Evolutionary conservation across 1,140 invertebrate genomes (phyloP).

Genomic region (Ceratosolen fusciceps): DNA sequence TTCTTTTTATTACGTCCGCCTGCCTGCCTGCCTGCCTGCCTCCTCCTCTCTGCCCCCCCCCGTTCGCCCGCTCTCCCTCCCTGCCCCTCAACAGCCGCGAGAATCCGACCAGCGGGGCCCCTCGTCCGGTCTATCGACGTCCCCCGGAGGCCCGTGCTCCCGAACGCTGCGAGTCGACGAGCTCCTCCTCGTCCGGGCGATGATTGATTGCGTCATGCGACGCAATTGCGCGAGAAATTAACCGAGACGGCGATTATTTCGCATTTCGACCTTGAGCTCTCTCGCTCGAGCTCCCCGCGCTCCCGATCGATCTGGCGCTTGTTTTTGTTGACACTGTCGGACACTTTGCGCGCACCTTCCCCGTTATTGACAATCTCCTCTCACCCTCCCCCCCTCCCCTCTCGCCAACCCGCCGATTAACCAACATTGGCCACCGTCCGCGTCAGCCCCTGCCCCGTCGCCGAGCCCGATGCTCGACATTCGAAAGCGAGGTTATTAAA

Average conservation of each 20-base stretch:
- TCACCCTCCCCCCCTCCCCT: background rate
- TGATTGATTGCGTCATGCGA: slow-evolving; percentile 53
- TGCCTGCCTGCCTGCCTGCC: background rate
- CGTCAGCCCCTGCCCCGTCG: no score
- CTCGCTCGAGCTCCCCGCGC: background rate
- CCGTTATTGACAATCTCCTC: no score
- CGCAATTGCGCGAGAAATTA: slow-evolving; percentile 38
- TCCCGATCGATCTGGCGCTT: slow-evolving; percentile 12
- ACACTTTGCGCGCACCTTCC: background rate
- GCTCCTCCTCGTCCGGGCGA: slow-evolving; percentile 42
- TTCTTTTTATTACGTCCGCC: no score
- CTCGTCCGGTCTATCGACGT: background rate
- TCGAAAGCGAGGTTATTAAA: slow-evolving; percentile 42
- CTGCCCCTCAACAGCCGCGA: background rate
- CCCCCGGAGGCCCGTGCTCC: no score
- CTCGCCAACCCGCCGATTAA: background rate
- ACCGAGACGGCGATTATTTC: slow-evolving; percentile 8
- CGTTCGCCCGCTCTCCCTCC: background rate
- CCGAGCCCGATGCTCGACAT: background rate
- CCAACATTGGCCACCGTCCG: no score
- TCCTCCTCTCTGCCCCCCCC: background rate
- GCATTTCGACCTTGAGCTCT: slow-evolving; percentile 30
- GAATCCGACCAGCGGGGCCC: no score
- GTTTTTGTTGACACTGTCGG: slow-evolving; percentile 25
- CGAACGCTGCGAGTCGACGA: background rate